A percentile compares a stretch with the other conserved stretches of the same genome.
phyloP scores from a whole-genome alignment of 35 echinoderm and acorn worm genomes.

The Amphiura filiformis region DNA sequence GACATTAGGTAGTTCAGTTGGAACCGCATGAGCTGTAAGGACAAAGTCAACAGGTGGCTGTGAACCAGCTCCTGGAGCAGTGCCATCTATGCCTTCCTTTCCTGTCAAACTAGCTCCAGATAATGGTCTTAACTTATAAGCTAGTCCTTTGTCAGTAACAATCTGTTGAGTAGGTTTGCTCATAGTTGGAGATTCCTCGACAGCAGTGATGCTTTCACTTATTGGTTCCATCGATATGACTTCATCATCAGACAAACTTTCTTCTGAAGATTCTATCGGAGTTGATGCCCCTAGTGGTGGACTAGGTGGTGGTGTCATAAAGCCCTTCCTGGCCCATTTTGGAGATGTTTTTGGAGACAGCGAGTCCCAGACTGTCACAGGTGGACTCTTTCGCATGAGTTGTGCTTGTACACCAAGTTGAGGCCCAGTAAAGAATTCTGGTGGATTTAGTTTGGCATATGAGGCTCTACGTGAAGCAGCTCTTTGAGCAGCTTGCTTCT shows the following conservation, averaged over 20 bases:
- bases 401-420: slow-evolving; percentile 61
- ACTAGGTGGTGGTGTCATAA: neutral
- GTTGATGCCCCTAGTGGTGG: neutral
- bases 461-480: slow-evolving; percentile 37
- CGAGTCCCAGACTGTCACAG: slow-evolving; percentile 32
- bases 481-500: slow-evolving; percentile 44
- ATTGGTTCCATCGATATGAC: neutral
- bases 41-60: slow-evolving; percentile 11
- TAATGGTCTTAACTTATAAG: slow-evolving; percentile 17
- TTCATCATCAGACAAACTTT: slow-evolving; percentile 38
- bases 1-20: neutral
- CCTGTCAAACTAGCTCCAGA: neutral
- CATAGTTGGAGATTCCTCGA: neutral
- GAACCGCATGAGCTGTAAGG: neutral
- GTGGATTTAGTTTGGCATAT: slow-evolving; percentile 54
- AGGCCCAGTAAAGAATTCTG: slow-evolving; percentile 38
- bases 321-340: slow-evolving; percentile 1
- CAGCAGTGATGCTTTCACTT: slow-evolving; percentile 1
- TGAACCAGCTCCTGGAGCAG: slow-evolving; percentile 7
- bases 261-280: slow-evolving; percentile 29
- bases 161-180: neutral
- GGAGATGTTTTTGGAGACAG: slow-evolving; percentile 29
- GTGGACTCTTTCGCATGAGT: slow-evolving; percentile 30
- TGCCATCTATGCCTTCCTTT: neutral
- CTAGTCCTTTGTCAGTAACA: slow-evolving; percentile 28